Evolutionary conservation across 2,113 vertebrate species (phyloP).

Genomic region (Acanthisitta chloris): DNA sequence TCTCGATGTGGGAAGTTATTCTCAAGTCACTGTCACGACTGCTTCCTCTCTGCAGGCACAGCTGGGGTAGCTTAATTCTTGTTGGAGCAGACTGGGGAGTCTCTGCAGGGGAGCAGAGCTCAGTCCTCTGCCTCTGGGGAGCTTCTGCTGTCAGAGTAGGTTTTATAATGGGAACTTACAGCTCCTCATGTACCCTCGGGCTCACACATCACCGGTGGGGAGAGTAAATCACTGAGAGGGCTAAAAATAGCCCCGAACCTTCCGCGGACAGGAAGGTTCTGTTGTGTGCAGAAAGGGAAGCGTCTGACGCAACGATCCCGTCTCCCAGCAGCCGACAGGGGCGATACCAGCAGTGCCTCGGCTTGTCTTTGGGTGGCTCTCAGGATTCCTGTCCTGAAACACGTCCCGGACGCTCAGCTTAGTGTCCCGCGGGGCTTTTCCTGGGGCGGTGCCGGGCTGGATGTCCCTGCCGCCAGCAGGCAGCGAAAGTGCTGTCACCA

Average conservation of each 20-base stretch:
- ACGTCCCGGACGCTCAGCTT: accelerated
- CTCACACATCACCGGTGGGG: neutral
- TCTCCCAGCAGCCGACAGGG: neutral
- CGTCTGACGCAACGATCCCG: accelerated
- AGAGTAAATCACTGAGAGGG: neutral
- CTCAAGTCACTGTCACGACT: accelerated
- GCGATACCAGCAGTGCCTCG: accelerated
- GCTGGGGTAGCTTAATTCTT: neutral
- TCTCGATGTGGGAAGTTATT: neutral
- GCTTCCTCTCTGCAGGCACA: neutral
- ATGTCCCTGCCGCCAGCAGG: neutral
- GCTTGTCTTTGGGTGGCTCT: neutral
- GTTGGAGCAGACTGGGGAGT: neutral
- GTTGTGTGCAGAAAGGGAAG: neutral
- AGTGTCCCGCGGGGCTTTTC: accelerated
- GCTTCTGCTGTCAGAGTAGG: neutral
- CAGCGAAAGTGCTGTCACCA: too few species aligned
- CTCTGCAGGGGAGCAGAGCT: neutral
- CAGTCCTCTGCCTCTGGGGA: neutral
- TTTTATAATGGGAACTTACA: neutral
- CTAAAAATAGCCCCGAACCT: neutral
- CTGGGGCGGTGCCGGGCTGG: accelerated
- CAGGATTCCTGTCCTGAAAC: neutral
- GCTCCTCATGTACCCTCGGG: accelerated
- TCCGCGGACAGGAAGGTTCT: neutral